Conservation (phyloP, 2,797 vertebrate genomes). For the Echeneis naucrates region DNA sequence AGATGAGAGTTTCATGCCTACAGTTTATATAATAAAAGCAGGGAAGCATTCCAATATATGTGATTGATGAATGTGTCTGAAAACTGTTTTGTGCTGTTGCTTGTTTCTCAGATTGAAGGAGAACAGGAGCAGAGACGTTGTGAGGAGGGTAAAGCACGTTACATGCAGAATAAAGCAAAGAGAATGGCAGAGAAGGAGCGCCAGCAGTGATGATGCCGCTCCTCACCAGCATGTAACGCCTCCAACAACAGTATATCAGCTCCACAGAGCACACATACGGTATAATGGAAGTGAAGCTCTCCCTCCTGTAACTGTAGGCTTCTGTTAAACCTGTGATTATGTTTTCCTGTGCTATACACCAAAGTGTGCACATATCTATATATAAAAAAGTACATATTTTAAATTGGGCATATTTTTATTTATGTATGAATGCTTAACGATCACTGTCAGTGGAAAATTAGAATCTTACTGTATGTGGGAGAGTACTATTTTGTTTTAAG, state of each 20-base stretch:
- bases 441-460: slow-evolving; percentile 27
- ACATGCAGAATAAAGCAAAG: slow-evolving; percentile 93
- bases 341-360: slow-evolving; percentile 57
- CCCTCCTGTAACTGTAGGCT: slow-evolving; percentile 43
- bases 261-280: slow-evolving; percentile 29
- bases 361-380: slow-evolving; percentile 63
- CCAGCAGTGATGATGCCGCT: slow-evolving; percentile 73
- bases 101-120: slow-evolving; percentile 83
- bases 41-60: slow-evolving; percentile 30
- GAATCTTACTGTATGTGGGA: slow-evolving; percentile 35
- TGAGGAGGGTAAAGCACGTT: slow-evolving; percentile 91
- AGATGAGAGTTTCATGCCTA: slow-evolving; percentile 40
- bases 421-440: slow-evolving; percentile 56
- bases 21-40: slow-evolving; percentile 26
- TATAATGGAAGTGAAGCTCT: slow-evolving; percentile 31
- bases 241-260: slow-evolving; percentile 26
- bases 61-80: slow-evolving; percentile 33
- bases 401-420: slow-evolving; percentile 50
- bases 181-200: slow-evolving; percentile 81
- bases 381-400: slow-evolving; percentile 48
- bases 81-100: slow-evolving; percentile 29
- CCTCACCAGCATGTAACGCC: slow-evolving; percentile 20
- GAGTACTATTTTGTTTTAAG: slow-evolving; percentile 47
- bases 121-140: slow-evolving; percentile 92
- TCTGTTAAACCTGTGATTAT: slow-evolving; percentile 38